phyloP scores from a whole-genome alignment of 1,140 invertebrate species.

The Panagrolaimus sp. region DNA sequence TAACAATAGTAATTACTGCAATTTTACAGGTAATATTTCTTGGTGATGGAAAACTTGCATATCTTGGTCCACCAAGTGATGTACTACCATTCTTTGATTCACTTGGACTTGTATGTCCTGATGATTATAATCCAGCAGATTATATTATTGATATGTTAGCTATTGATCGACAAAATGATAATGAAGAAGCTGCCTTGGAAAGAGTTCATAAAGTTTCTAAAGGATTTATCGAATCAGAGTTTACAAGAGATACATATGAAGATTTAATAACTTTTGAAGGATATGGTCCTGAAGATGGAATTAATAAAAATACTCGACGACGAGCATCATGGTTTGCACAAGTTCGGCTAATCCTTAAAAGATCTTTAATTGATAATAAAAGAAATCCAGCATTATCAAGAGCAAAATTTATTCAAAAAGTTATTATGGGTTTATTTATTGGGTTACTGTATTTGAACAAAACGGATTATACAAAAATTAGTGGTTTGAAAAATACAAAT shows the following conservation, averaged over 20 bases:
- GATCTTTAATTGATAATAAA: constrained; percentile 48
- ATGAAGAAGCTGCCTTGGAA: constrained; percentile 59
- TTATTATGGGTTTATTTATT: constrained; percentile 58
- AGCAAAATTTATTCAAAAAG: constrained; percentile 55
- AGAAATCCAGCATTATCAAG: constrained; percentile 48
- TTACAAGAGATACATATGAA: constrained; percentile 26
- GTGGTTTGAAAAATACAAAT: constrained; percentile 60
- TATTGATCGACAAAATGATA: constrained; percentile 24
- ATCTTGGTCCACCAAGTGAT: constrained; percentile 47
- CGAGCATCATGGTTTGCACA: constrained; percentile 33
- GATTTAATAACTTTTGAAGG: constrained; percentile 19
- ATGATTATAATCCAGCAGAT: constrained; percentile 69
- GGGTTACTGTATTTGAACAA: constrained; percentile 59
- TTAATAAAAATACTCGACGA: constrained; percentile 27
- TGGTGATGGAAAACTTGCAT: constrained; percentile 60
- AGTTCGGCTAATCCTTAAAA: constrained; percentile 30
- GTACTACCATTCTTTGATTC: constrained; percentile 44
- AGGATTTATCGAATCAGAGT: constrained; percentile 34
- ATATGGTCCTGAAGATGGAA: constrained; percentile 3
- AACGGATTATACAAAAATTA: constrained; percentile 25
- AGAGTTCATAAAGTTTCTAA: constrained; percentile 45
- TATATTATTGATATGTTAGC: constrained; percentile 46
- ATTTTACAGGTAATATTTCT: constrained; percentile 57
- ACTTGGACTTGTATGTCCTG: constrained; percentile 69
- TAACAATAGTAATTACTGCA: no score